Percentiles rank a stretch among this genome's conserved stretches.
Conservation (phyloP, 2,113 vertebrate genomes). For the Catharus minimus region DNA sequence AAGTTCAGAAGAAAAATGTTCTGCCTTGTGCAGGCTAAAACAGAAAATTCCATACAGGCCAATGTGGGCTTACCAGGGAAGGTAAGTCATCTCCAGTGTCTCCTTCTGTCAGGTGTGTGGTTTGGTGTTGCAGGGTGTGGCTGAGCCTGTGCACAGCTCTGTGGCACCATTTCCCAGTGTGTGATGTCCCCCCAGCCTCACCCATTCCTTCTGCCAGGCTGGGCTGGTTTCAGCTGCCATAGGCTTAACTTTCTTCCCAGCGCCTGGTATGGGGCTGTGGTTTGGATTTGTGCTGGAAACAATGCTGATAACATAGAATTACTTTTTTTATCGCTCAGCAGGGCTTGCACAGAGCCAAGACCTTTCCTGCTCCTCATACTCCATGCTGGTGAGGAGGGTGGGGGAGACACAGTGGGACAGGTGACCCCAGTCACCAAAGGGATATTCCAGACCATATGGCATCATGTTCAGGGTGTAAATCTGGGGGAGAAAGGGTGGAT, state of each 20-base stretch:
- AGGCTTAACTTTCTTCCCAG: not conserved
- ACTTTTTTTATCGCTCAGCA: not conserved
- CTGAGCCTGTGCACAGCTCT: not conserved
- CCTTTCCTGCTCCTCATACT: not conserved
- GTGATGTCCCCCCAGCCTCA: accelerated
- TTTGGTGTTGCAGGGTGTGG: not conserved
- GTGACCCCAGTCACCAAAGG: not conserved
- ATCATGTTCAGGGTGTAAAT: not conserved
- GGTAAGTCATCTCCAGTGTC: not conserved
- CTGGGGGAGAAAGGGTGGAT: not conserved
- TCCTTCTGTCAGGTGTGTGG: not conserved
- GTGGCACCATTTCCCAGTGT: not conserved
- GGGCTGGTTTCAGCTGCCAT: not conserved
- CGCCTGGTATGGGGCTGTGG: not conserved
- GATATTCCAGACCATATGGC: not conserved
- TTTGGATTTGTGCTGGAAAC: not conserved
- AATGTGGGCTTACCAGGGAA: not conserved
- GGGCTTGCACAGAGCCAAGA: not conserved
- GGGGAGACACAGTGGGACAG: not conserved
- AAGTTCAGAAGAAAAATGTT: not conserved
- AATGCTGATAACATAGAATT: not conserved
- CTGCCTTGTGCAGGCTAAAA: not conserved
- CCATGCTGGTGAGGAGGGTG: accelerated
- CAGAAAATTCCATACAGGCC: not conserved
- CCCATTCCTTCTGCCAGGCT: not conserved